Evolutionary conservation across 2,888 invertebrate genomes (phyloP), one percentile per base, ranked within the genome.

Genomic region (Ceratothoa steindachneri): DNA sequence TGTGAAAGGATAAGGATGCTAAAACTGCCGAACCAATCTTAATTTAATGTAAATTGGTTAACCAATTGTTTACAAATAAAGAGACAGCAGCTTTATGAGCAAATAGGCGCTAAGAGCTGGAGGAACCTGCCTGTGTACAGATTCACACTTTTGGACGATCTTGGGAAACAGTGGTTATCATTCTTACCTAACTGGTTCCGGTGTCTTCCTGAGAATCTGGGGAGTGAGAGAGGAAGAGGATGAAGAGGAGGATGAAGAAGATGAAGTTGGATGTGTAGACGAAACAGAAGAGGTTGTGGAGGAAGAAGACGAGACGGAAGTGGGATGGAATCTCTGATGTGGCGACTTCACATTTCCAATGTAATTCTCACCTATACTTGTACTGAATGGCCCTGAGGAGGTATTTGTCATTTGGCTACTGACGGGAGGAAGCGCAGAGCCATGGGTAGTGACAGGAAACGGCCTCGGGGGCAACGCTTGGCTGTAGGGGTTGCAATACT

Each of bases 171-270:
- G 66, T 51, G 29, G 53, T 27, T 24, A 29, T 30, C 60, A 64
- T 28, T 71, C 78, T 69, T 75, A 78, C 78, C 78, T 78, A 66
- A 78, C 78, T 53, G 78, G 78, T 67, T 78, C 78, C 15, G 78
- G 78, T 51, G 78, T 78, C 73, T 78, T 78, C 75, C 78, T 75
- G 66, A 73, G 75, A 68, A 75, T 75, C 64, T 75, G 73, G 72
- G 78, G 75, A 60, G 75, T 78, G 69, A 65, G 53, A 51, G 66
- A 71, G 27, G 71, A 51, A 66, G 71, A 66, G 29, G 71, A 71
- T 27, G 71, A 71, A 66, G 71, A 71, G n/a, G 70, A 60, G 31
- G 70, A 60, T 28, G 70, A 70, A 64, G 71, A 71, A 31, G 71
- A 71, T 28, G 71, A 66, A 51, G 71, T 71, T 15, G 67, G 31